Evolutionary conservation across 2,797 vertebrate species (phyloP), one percentile per base, ranked within the genome.

Genomic region (Typhlichthys eigenmanni): DNA sequence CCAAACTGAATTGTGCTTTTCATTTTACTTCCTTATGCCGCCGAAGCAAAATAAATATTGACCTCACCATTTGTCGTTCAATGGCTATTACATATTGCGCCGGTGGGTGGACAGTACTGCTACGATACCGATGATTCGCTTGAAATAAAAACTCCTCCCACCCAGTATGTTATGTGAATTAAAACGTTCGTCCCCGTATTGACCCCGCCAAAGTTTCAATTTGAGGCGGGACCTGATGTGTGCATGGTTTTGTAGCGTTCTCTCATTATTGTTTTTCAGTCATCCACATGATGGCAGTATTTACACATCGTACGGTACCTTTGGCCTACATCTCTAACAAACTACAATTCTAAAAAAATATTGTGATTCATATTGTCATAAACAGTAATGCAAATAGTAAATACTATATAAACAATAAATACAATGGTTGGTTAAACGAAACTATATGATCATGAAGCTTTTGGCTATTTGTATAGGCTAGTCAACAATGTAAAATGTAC

Each of bases 151-250:
- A 17, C 55, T 10, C 85, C 80, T 76, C 81, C 74, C 56, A 13
- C 55, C 3, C 43, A 68, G 69, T 32, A 5, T 29, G 16, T 0
- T 47, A 0, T 2, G 8, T 13, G 49, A 0, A 0, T 0, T 0
- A 0, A 61, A 85, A 1, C 73, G 47, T 82, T 60, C 75, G 56
- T 58, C 1, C 12, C 1, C 0, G 5, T 5, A 0, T 13, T 1
- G 2, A 43, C 66, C 32, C 84, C 90, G 88, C 89, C 80, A 87
- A 91, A 92, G 69, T 85, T 84, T 85, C 71, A 81, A 74, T 5
- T 13, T 7, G 60, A 72, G 87, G 91, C 89, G 91, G 91, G 86
- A 83, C 70, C 32, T 16, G 0, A 43, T 10, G n/a, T 53, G 34
- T 38, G 13, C 67, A 69, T 34, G 55, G 68, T 71, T 3, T 2